Conservation (phyloP, 2,797 vertebrate genomes). For the Telmatherina bonti region DNA sequence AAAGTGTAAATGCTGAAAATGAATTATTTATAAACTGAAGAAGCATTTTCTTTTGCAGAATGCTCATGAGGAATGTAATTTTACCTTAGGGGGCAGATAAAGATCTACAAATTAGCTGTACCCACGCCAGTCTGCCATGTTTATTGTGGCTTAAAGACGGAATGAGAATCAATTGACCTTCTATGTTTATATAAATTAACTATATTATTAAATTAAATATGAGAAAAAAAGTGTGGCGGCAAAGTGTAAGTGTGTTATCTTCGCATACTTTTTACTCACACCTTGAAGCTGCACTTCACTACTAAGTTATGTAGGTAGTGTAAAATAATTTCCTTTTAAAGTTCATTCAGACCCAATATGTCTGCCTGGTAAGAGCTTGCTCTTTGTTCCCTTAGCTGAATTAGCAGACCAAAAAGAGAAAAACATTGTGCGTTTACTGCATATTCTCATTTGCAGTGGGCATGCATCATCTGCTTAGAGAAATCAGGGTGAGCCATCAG, state of each 20-base stretch:
- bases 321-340: slow-evolving; percentile 30
- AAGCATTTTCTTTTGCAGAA: neutral
- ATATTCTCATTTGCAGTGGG: slow-evolving; percentile 74
- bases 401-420: slow-evolving; percentile 51
- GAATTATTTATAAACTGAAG: neutral
- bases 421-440: slow-evolving; percentile 38
- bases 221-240: neutral
- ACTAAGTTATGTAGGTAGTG: slow-evolving; percentile 2
- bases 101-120: neutral
- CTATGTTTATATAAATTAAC: neutral
- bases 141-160: neutral
- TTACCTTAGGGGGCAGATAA: neutral
- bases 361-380: slow-evolving; percentile 29
- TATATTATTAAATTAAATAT: neutral
- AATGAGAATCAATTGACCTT: neutral
- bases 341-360: slow-evolving; percentile 23
- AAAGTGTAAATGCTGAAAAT: neutral
- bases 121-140: neutral
- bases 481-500: slow-evolving; percentile 75
- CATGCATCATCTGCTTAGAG: slow-evolving; percentile 76
- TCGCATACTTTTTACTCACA: neutral
- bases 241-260: neutral
- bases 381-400: slow-evolving; percentile 40
- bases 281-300: slow-evolving; percentile 4
- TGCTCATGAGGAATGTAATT: neutral